Evolutionary conservation across 2,113 vertebrate genomes (phyloP), one percentile per base, ranked within the genome.

Genomic region (Actinemys pallida): DNA sequence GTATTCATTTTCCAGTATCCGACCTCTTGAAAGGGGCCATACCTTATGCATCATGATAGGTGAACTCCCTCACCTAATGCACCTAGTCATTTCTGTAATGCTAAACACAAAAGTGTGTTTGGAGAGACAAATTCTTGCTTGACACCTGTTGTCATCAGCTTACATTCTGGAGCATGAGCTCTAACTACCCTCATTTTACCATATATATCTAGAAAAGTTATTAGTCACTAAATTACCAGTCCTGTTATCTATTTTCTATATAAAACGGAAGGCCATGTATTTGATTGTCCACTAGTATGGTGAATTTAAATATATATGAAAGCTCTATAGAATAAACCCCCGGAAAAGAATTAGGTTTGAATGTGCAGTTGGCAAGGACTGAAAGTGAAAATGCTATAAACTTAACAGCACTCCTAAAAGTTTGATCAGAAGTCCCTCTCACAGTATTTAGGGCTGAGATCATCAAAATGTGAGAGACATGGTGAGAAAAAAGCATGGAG

Each of bases 21-120:
- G 1, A 10, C 8, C 31, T 54, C 65, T 59, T 72, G 17, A 72
- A 39, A 39, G 65, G 10, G 31, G 22, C 13, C 72, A n/a, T 20
- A 53, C 11, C 62, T 86, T 39, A 22, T 3, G 5, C 6, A 14
- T 49, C 1, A 29, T 0, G 53, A 8, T 52, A 84, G n/a, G 25
- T 5, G n/a, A 39, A 39, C 1, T 20, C 1, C 3, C 12, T 59
- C 14, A 22, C n/a, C 2, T 13, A 50, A 3, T 1, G 0, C 1
- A 49, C 29, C n/a, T 3, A 7, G 2, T 10, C 8, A 69, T 3
- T 35, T 65, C 11, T 19, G 19, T 57, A 52, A 8, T 29, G 57
- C 5, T 62, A 81, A 90, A 78, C 39, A 24, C 0, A 13, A 57
- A 52, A 69, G 56, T 13, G 17, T 39, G 13, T 53, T 81, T 81